Conservation (phyloP, 2,888 invertebrate species). For the Stegophylla sp. region DNA sequence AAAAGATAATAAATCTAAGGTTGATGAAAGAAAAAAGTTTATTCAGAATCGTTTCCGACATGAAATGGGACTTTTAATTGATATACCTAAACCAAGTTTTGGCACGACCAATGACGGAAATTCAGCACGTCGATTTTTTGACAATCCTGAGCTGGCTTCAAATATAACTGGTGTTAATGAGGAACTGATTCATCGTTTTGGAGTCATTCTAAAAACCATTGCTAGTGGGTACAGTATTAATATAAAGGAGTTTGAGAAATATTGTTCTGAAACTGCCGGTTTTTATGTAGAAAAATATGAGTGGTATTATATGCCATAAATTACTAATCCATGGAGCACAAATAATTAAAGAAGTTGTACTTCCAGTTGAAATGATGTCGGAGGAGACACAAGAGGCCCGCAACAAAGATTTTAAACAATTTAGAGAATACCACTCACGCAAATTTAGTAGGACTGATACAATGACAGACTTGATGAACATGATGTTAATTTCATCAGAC, state of each 20-base stretch:
- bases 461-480: too few species aligned
- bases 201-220: not conserved
- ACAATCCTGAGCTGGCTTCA: conserved; percentile 12
- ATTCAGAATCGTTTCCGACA: conserved; percentile 6
- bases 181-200: not conserved
- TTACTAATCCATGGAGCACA: conserved; percentile 12
- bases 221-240: conserved; percentile 2
- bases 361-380: not conserved
- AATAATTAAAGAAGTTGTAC: not conserved
- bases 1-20: not conserved
- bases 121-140: conserved; percentile 14
- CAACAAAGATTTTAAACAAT: not conserved
- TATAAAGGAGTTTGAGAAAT: conserved; percentile 1
- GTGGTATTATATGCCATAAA: conserved; percentile 35
- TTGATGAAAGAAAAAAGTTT: not conserved
- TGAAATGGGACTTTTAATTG: not conserved
- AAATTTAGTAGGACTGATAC: not conserved
- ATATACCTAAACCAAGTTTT: conserved; percentile 1
- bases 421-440: not conserved
- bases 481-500: too few species aligned
- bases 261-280: not conserved
- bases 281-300: conserved; percentile 6
- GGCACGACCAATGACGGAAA: conserved; percentile 28
- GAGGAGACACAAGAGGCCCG: conserved; percentile 1
- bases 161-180: not conserved